Evolutionary conservation across 64 coral and sea anemone genomes (phyloP), one percentile per base, ranked within the genome.

Genomic region (Acropora tenuis): DNA sequence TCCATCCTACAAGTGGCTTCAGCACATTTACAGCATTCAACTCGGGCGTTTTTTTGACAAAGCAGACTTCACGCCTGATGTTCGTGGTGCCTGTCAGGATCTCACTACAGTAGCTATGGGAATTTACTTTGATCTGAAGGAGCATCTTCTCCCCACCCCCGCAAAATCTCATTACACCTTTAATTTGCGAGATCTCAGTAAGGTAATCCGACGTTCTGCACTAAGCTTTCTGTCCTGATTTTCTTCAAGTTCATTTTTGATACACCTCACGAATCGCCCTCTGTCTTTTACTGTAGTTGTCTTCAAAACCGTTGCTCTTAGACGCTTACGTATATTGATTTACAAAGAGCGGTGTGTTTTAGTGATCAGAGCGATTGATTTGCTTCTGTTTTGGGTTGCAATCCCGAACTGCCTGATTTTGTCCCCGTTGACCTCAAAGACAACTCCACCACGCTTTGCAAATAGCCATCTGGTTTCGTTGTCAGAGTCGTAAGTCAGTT

Each of bases 101-200:
- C 41, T 99, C 8, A 94, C 96, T 1, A 88, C 57, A 2, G 74
- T 84, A 40, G 92, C 94, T 1, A 75, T 98, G 73, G 88, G 80
- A 20, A 59, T 98, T 75, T 98, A 95, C 87, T 95, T 95, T 71
- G 89, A 90, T 5, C 81, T 98, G 6, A 93, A 90, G 11, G 93
- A 83, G 10, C 77, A 91, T 48, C 94, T 98, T 1, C 83, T 98
- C 15, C 96, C 96, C 10, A 98, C 96, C 48, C 96, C 96, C 1
- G 93, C 90, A 6, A 98, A 98, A 63, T 88, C 96, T 2, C 96
- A 98, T 68, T 98, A 98, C 73, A 98, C 96, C 13, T 98, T 98
- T 78, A 98, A 98, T 78, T 77, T 98, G 11, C 92, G 94, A 69
- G 96, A 98, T 50, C 82, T 96, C 41, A 96, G 86, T 52, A 99